Evolutionary conservation across 30 jellyfish, hydroid and myxozoan genomes (phyloP).

Genomic region (Hydractinia symbiolongicarpus): DNA sequence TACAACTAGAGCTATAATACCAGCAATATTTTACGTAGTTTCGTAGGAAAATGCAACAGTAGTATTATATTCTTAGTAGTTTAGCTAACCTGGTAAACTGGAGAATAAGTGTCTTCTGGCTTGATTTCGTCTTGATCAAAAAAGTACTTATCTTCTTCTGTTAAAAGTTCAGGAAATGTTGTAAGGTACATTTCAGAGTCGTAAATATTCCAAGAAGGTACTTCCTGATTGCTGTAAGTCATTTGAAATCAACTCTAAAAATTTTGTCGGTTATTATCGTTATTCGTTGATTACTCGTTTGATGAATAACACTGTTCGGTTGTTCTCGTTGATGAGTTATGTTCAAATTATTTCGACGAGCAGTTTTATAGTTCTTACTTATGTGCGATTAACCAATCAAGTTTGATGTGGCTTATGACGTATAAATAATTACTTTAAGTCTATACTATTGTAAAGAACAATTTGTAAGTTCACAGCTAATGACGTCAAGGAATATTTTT

Average conservation of each 20-base stretch:
- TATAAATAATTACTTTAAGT: not conserved
- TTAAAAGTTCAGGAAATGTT: constrained; percentile 2
- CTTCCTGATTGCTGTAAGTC: constrained; percentile 22
- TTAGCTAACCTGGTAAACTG: constrained; percentile 6
- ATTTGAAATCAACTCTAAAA: not conserved
- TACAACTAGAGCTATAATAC: not conserved
- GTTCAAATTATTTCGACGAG: not conserved
- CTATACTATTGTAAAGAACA: no score
- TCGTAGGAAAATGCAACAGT: no score
- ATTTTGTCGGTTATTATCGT: not conserved
- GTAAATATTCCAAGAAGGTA: constrained; percentile 1
- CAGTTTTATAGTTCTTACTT: not conserved
- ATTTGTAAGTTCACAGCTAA: no score
- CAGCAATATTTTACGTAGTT: no score
- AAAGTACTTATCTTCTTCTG: constrained; percentile 1
- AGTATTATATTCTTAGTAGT: no score
- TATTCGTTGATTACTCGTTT: not conserved
- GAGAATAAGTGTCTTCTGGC: not conserved
- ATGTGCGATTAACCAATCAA: constrained; percentile 4
- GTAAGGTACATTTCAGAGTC: not conserved
- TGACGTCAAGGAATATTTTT: no score
- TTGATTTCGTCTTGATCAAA: constrained; percentile 11
- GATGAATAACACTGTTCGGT: not conserved
- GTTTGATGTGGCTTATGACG: not conserved
- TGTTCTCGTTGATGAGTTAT: not conserved